These are phyloP conservation scores for Lucilia cuprina DNA, from an alignment of 1,140 invertebrate genomes.

Conservation along the genomic window DNA sequence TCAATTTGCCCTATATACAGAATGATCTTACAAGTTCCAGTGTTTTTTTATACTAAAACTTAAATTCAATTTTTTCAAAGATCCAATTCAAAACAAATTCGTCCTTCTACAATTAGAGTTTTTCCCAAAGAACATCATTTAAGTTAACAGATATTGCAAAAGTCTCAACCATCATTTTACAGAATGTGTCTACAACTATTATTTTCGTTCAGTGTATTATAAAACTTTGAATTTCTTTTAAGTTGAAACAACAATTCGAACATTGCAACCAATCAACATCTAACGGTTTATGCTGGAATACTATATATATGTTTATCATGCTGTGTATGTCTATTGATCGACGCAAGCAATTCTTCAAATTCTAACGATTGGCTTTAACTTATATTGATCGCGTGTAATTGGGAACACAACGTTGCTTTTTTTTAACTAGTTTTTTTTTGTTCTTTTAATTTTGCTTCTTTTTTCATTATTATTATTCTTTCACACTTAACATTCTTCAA, in stretches of 20 bases:
- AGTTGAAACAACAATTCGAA: background rate
- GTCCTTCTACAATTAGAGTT: no score
- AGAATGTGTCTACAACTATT: background rate
- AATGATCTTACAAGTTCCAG: no score
- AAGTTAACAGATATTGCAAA: no score
- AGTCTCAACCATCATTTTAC: no score
- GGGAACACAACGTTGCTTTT: background rate
- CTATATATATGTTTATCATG: background rate
- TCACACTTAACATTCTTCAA: background rate
- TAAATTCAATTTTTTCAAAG: no score
- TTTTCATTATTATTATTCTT: background rate
- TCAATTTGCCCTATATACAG: no score
- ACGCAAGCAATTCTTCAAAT: background rate
- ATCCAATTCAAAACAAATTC: no score
- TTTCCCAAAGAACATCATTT: no score
- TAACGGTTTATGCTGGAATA: background rate
- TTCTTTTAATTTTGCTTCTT: background rate
- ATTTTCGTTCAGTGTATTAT: background rate
- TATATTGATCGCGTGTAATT: constrained; percentile 1
- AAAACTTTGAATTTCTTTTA: background rate
- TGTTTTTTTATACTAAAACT: no score
- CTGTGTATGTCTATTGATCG: background rate
- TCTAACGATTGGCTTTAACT: background rate
- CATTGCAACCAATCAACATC: constrained; percentile 8
- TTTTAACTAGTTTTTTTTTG: background rate